Percentiles rank a stretch among this genome's conserved stretches.
Evolutionary conservation across 2,888 invertebrate species (phyloP).

Genomic region (Eledona agricola): DNA sequence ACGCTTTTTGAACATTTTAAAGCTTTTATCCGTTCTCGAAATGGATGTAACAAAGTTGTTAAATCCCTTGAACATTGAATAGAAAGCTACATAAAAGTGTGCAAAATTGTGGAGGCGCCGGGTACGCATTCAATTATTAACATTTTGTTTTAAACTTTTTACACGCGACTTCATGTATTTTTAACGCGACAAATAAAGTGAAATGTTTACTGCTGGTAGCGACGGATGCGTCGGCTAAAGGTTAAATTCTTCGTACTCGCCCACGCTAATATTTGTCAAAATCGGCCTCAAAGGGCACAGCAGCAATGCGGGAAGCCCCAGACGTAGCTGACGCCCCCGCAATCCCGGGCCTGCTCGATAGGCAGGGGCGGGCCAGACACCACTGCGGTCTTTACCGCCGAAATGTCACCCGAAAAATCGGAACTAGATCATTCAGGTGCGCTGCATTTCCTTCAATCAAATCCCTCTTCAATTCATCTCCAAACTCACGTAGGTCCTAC

Average conservation of each 20-base stretch:
- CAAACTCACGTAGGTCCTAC: neutral
- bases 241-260: constrained; percentile 21
- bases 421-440: constrained; percentile 21
- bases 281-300: constrained; percentile 24
- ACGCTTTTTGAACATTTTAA: too few species aligned
- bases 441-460: constrained; percentile 6
- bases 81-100: too few species aligned
- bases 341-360: constrained; percentile 44
- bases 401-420: constrained; percentile 13
- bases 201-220: neutral
- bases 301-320: constrained; percentile 40
- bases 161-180: too few species aligned
- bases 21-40: too few species aligned
- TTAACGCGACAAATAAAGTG: too few species aligned
- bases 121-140: too few species aligned
- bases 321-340: constrained; percentile 49
- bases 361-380: constrained; percentile 37
- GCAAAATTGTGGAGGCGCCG: too few species aligned
- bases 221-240: constrained; percentile 26
- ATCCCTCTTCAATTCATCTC: neutral
- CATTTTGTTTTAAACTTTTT: too few species aligned
- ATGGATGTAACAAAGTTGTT: too few species aligned
- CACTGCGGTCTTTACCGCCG: constrained; percentile 30
- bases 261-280: constrained; percentile 26
- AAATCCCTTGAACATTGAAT: too few species aligned